Evolutionary conservation across 2,888 invertebrate genomes (phyloP).

Genomic region (Cephus rjabovi): DNA sequence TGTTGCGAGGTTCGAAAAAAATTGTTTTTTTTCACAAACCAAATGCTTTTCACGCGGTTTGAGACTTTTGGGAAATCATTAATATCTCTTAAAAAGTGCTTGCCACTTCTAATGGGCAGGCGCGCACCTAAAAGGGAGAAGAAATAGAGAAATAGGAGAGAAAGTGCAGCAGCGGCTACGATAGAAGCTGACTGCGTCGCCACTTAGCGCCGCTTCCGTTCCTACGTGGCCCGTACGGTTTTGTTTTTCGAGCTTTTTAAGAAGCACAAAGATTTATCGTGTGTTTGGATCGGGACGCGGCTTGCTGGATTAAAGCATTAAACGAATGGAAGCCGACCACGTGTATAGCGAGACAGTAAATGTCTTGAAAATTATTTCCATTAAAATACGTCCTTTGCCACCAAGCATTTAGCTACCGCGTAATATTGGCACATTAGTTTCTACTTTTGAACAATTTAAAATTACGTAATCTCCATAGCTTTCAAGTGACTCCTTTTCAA

Average conservation of each 20-base stretch:
- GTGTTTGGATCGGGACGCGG: slow-evolving; percentile 54
- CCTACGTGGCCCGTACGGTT: slow-evolving; percentile 23
- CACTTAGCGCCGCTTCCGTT: slow-evolving; percentile 58
- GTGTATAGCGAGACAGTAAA: slow-evolving; percentile 11
- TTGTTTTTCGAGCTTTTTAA: slow-evolving; percentile 54
- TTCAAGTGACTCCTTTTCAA: not conserved
- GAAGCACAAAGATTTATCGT: slow-evolving; percentile 52
- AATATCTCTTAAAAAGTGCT: slow-evolving; percentile 45
- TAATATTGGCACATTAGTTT: not conserved
- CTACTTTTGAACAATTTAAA: not conserved
- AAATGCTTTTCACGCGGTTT: slow-evolving; percentile 23
- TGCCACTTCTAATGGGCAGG: not conserved
- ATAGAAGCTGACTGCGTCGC: slow-evolving; percentile 34
- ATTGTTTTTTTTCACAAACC: not conserved
- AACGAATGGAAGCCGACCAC: slow-evolving; percentile 24
- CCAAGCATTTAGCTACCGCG: not conserved
- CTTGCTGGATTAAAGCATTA: slow-evolving; percentile 50
- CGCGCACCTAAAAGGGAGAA: not conserved
- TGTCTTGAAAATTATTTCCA: slow-evolving; percentile 16
- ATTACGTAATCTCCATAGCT: not conserved
- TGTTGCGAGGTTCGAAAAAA: not conserved
- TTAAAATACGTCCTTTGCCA: not conserved
- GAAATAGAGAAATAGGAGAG: slow-evolving; percentile 5
- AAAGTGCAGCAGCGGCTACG: slow-evolving; percentile 6
- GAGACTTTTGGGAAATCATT: slow-evolving; percentile 57